Base-by-base conservation (phyloP, 2,797 vertebrate genomes). In the Tapirus indicus region DNA sequence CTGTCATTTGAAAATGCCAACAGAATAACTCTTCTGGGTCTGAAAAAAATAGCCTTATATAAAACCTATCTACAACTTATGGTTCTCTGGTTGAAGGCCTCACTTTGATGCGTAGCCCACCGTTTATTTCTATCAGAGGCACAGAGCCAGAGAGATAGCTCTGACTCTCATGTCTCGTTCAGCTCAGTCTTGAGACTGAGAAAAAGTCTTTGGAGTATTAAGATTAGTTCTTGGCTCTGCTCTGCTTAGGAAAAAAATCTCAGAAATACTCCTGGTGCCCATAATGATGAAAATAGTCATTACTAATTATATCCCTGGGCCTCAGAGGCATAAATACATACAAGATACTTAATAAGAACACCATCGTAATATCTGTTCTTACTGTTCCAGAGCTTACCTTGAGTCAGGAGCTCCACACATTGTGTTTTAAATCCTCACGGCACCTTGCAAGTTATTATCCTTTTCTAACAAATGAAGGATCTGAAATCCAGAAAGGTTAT, bases 11-110 rank as follows among this genome's bases (percentile, higher is more conserved):
- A 87, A 93, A 84, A 79, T 87, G 13, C 20, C 56, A 85, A 27
- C 21, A 44, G 21, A 69, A 20, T 54, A 75, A 72, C 16, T n/a
- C 27, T 86, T 93, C 20, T 93, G 35, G 35, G 56, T 80, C 35
- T 84, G 41, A 66, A n/a, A 62, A 97, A 91, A 23, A 66, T 72
- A 93, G 32, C 18, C 52, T 94, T 47, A 60, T 87, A 47, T 44
- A 79, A 92, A 87, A 7, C 12, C 27, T 82, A 64, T 41, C 71
- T 91, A 6, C 12, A 64, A 12, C 29, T 32, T 47, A 35, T 11
- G 14, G 7, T 72, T 35, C 16, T 88, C 35, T 71, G 64, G 21
- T 2, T 14, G 2, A 83, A 79, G 64, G 1, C 1, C 29, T 77
- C 6, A 18, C 49, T 91, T 54, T 54, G 60, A 21, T 49, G 47